Evolutionary conservation across 35 echinoderm and acorn worm species (phyloP).

Genomic region (Strongylocentrotus purpuratus): DNA sequence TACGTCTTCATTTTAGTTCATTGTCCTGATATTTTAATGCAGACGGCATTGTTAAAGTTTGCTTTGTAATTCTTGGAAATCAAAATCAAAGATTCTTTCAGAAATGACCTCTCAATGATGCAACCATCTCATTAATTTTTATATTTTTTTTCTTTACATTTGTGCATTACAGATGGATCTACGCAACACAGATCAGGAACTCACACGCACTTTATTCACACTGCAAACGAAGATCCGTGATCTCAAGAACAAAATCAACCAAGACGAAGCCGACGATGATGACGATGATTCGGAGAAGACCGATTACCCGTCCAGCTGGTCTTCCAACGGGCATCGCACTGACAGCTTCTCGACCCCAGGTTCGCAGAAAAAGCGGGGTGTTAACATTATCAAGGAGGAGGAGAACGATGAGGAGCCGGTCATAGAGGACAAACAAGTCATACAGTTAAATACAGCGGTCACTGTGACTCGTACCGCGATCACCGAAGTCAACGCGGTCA

Average conservation of each 20-base stretch:
- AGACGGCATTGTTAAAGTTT: background rate
- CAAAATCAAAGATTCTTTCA: background rate
- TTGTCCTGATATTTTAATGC: background rate
- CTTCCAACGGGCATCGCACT: background rate
- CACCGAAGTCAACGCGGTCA: background rate
- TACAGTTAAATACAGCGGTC: background rate
- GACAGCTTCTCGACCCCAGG: background rate
- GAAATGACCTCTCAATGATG: background rate
- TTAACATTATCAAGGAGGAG: conserved; percentile 5
- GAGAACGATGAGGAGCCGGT: conserved; percentile 16
- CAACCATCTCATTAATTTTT: background rate
- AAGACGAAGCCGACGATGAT: conserved; percentile 25
- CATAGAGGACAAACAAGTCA: background rate
- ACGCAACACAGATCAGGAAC: conserved; percentile 31
- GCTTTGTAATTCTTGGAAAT: background rate
- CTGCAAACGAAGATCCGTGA: conserved; percentile 32
- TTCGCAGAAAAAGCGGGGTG: background rate
- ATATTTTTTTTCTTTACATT: background rate
- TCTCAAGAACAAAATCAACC: conserved; percentile 35
- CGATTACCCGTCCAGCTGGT: conserved; percentile 9
- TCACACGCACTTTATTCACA: background rate
- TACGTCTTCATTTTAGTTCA: no score
- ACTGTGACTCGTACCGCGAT: background rate
- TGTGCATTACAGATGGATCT: conserved; percentile 33
- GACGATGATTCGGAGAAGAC: conserved; percentile 46